Conservation (phyloP, 2,888 invertebrate species). For the Mythimna ferrago region DNA sequence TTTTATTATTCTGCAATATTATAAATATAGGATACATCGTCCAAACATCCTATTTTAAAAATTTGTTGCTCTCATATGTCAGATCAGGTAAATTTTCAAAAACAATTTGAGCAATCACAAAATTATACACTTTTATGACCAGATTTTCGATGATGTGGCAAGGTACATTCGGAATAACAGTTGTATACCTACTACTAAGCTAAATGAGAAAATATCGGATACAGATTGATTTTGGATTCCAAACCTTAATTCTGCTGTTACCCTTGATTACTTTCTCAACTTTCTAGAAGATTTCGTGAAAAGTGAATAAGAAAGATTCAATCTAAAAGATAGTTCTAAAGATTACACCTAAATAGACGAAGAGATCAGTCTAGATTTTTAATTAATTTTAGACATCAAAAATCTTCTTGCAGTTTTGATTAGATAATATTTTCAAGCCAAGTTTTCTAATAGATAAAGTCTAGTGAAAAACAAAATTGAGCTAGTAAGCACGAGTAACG, state of each 20-base stretch:
- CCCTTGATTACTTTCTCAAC: slow-evolving; percentile 72
- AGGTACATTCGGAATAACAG: slow-evolving; percentile 62
- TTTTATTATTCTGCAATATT: slow-evolving; percentile 83
- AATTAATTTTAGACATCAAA: slow-evolving; percentile 58
- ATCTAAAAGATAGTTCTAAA: slow-evolving; percentile 57
- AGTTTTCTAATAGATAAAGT: slow-evolving; percentile 38
- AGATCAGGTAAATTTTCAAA: slow-evolving; percentile 80
- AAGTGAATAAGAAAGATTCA: slow-evolving; percentile 54
- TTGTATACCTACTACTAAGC: slow-evolving; percentile 59
- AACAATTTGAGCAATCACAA: slow-evolving; percentile 82
- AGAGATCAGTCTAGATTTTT: slow-evolving; percentile 65
- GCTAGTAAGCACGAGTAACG: slow-evolving; percentile 72
- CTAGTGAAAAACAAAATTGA: slow-evolving; percentile 62
- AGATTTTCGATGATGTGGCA: slow-evolving; percentile 63
- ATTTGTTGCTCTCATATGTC: slow-evolving; percentile 73
- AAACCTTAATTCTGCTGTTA: slow-evolving; percentile 50
- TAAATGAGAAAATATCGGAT: slow-evolving; percentile 54
- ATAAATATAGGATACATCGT: slow-evolving; percentile 82
- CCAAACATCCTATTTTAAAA: slow-evolving; percentile 77
- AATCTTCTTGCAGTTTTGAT: slow-evolving; percentile 48
- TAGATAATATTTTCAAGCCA: slow-evolving; percentile 54
- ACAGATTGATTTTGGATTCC: slow-evolving; percentile 46
- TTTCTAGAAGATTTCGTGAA: slow-evolving; percentile 46
- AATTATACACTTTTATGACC: slow-evolving; percentile 55
- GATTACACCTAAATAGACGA: slow-evolving; percentile 60